Conservation (phyloP, 2,113 vertebrate species). For the human (Homo sapiens) region DNA sequence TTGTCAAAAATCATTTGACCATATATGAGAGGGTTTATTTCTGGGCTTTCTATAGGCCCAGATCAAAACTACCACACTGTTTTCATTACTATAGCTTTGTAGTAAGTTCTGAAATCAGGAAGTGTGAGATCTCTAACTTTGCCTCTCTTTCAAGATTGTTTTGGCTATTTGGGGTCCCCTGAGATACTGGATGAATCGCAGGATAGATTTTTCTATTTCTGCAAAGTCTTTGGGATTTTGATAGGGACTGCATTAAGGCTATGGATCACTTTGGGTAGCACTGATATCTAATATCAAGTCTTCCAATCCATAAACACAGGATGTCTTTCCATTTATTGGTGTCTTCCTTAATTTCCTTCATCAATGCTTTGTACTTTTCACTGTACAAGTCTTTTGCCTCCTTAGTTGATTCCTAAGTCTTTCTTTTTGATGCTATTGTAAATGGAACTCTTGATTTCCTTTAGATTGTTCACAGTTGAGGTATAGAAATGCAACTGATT, state of each 20-base stretch:
- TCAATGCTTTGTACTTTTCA: not conserved
- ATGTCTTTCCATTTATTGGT: not conserved
- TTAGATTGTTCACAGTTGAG: not conserved
- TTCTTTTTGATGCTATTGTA: not conserved
- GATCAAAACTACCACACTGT: not conserved
- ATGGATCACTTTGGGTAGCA: not conserved
- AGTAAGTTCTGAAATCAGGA: not conserved
- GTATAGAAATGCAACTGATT: not conserved
- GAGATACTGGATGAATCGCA: not conserved
- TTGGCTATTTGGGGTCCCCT: not conserved
- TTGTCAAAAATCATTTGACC: not conserved
- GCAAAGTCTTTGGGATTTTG: not conserved
- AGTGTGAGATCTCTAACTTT: not conserved
- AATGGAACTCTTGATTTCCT: not conserved
- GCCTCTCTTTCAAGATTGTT: not conserved
- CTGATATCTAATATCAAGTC: not conserved
- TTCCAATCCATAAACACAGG: not conserved
- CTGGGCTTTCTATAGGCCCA: not conserved
- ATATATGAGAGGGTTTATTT: not conserved
- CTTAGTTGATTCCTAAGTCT: not conserved
- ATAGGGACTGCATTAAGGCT: not conserved
- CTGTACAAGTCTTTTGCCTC: not conserved
- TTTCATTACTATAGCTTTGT: not conserved
- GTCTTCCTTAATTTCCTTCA: not conserved
- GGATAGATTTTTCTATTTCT: constrained; percentile 8